Base-by-base conservation (phyloP, 2,113 vertebrate genomes). In the Mobula hypostoma region DNA sequence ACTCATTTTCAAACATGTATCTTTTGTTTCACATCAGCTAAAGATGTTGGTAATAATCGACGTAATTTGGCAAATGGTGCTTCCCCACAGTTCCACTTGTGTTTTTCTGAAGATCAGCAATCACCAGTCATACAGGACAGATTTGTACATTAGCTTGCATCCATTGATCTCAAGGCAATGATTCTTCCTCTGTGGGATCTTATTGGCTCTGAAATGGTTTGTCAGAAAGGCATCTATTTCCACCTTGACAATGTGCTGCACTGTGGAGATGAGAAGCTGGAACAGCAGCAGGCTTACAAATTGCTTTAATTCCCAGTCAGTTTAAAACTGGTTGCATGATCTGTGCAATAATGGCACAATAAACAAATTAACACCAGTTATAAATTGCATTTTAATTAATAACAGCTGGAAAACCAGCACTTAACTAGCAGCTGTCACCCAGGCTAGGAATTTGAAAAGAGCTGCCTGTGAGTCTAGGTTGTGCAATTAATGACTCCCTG, bases 301-400 rank as follows among this genome's bases (percentile, higher is more conserved):
- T 76, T 72, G 68, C 24, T 56, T 76, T 93, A 74, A 93, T 74
- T 76, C 40, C 48, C 68, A 76, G 66, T 56, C 70, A 24, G 70
- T 93, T 93, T 74, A 76, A 93, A 93, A 93, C 91, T 56, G 36
- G 70, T 74, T 29, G 91, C 24, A 74, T 74, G 91, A 93, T 40
- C 68, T 74, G 48, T 87, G 83, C 48, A 58, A 87, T 61, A 87
- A 93, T 74, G 70, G 91, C 21, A 76, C 85, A 68, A 68, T 66
- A 32, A 90, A 90, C 61, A 66, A 90, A 66, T 90, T 90, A 90
- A 68, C 61, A 66, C 21, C 27, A 12, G 29, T 76, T 76, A 93
- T 14, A 93, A 74, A 74, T 72, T 93, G 91, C 70, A 56, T 48
- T 93, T 93, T 93, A 93, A 93, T 93, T 93, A 72, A 74, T 29